Conservation (phyloP, 30 jellyfish, hydroid and myxozoan genomes). For the Phacellophora camtschatica region DNA sequence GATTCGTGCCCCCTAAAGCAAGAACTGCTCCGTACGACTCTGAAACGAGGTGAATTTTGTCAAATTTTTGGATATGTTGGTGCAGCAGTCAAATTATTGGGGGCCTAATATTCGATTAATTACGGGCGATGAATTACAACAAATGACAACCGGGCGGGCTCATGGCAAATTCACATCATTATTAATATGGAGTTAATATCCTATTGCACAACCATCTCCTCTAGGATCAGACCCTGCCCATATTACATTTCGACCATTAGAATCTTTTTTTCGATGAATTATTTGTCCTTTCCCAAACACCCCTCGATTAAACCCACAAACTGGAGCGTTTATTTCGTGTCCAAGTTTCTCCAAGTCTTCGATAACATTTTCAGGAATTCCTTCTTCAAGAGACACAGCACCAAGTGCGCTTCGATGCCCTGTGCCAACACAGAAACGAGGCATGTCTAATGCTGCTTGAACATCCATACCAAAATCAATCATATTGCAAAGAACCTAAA, state of each 20-base stretch:
- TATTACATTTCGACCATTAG: conserved; percentile 53
- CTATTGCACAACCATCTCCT: conserved; percentile 92
- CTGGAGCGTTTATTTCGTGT: conserved; percentile 65
- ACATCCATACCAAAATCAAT: conserved; percentile 90
- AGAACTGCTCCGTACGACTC: too few species aligned
- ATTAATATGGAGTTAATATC: too few species aligned
- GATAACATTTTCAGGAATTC: conserved; percentile 61
- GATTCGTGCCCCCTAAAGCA: too few species aligned
- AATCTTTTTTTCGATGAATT: conserved; percentile 41
- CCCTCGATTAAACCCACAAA: conserved; percentile 55
- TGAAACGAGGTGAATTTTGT: too few species aligned
- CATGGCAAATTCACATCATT: too few species aligned
- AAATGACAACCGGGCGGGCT: too few species aligned
- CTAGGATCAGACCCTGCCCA: conserved; percentile 98
- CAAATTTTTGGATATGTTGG: too few species aligned
- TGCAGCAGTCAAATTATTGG: too few species aligned
- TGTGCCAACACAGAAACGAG: conserved; percentile 85
- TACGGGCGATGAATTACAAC: too few species aligned
- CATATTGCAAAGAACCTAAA: conserved; percentile 84
- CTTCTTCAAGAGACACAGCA: conserved; percentile 71
- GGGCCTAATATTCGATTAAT: too few species aligned
- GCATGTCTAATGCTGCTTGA: conserved; percentile 78
- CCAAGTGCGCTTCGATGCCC: conserved; percentile 73
- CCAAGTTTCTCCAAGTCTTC: conserved; percentile 77
- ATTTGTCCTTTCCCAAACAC: conserved; percentile 90